Conservation (phyloP, 2,888 invertebrate species). For the Julus scandinavius region DNA sequence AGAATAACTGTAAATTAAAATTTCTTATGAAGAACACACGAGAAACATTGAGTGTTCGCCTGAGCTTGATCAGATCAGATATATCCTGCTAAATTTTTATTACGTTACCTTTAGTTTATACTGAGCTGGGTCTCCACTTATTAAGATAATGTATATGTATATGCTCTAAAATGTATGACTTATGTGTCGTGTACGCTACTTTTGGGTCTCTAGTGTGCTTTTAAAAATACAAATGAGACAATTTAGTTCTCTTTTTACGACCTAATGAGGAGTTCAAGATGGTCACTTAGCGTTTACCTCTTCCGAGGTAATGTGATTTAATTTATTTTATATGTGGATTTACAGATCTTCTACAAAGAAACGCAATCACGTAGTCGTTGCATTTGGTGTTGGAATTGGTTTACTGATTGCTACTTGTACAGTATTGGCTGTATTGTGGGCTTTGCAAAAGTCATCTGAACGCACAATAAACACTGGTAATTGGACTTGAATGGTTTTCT, state of each 20-base stretch:
- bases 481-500: background rate
- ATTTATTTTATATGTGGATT: conserved; percentile 7
- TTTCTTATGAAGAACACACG: no score
- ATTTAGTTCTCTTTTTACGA: background rate
- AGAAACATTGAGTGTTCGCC: no score
- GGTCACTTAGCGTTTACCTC: background rate
- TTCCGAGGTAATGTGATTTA: background rate
- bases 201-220: background rate
- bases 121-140: no score
- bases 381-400: conserved; percentile 54
- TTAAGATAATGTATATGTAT: no score
- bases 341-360: conserved; percentile 48
- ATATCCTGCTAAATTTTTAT: no score
- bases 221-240: background rate
- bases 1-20: no score
- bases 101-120: no score
- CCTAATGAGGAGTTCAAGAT: background rate
- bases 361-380: conserved; percentile 53
- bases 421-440: conserved; percentile 53
- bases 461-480: background rate
- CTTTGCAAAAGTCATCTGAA: conserved; percentile 47
- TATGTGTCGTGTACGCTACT: no score
- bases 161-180: no score
- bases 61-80: no score
- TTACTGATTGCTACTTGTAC: conserved; percentile 53